Evolutionary conservation across 2,113 vertebrate genomes (phyloP).

Genomic region (Malurus cyaneus): DNA sequence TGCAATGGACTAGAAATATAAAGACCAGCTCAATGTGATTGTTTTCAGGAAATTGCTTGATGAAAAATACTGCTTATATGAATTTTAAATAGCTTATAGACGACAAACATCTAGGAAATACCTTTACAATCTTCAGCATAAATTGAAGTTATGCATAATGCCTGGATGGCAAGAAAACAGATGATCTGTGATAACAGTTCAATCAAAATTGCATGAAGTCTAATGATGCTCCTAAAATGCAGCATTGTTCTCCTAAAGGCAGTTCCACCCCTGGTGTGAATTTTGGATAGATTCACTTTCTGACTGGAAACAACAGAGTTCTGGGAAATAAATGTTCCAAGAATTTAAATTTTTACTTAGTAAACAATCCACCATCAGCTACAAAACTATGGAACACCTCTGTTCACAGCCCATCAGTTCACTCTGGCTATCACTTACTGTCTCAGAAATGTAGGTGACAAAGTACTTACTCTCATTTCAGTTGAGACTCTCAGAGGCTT

Average conservation of each 20-base stretch:
- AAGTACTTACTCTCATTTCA: not conserved
- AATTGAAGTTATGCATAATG: not conserved
- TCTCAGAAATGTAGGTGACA: not conserved
- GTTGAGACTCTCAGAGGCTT: not conserved
- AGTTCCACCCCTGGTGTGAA: not conserved
- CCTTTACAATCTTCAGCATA: not conserved
- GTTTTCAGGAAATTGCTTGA: not conserved
- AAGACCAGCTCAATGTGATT: not conserved
- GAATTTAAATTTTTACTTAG: not conserved
- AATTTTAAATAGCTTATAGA: conserved; percentile 1
- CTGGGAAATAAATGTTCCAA: not conserved
- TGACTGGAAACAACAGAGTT: not conserved
- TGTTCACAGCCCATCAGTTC: not conserved
- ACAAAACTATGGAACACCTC: not conserved
- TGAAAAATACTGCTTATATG: conserved; percentile 3
- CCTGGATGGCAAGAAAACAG: not conserved
- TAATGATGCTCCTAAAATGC: not conserved
- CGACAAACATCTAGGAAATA: not conserved
- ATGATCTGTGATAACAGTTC: not conserved
- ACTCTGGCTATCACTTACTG: not conserved
- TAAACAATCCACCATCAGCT: not conserved
- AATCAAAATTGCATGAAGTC: conserved; percentile 5
- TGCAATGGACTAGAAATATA: not conserved
- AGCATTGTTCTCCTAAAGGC: not conserved
- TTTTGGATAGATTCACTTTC: not conserved